Evolutionary conservation across 1,140 invertebrate species (phyloP), one percentile per base, ranked within the genome.

Genomic region (Drosophila sp.): DNA sequence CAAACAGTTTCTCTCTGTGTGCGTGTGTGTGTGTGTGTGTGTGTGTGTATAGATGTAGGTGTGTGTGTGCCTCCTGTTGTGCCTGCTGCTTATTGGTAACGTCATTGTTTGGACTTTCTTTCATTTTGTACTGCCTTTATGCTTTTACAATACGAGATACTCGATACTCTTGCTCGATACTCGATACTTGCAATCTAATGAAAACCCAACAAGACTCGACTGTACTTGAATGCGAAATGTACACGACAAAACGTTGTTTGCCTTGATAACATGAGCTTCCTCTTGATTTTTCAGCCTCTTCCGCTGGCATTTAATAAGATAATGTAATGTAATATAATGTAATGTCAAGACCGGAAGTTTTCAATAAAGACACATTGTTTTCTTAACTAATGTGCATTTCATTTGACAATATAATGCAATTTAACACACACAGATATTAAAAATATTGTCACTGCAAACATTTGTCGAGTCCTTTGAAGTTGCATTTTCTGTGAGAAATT

Each of bases 11-110:
- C 16, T 29, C 25, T 16, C 59, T 73, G 43, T 70, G 62, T 59
- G 40, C 13, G 29, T 62, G 38, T 14, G 51, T 67, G 38, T n/a
- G 51, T 63, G 67, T 64, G 45, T 57, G 65, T 61, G 62, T 58
- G 54, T 65, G 56, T 14, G 13, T 59, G 38, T 11, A 41, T n/a
- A 38, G 59, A 70, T 56, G 45, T 67, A 40, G 61, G 57, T 45
- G 56, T 41, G 43, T 71, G 58, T 29, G 32, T 61, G 27, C 32
- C 51, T 16, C 53, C 63, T 69, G 65, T 70, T 72, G 43, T 57
- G 50, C 32, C 36, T 29, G 45, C 51, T 83, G 80, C 73, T 80
- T 86, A 86, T 83, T 84, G 80, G 45, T 38, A 65, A 67, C 80
- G 72, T 80, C 75, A 78, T 62, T 80, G 51, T 66, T 64, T 25